A percentile compares a stretch with the other conserved stretches of the same genome.
phyloP scores from a whole-genome alignment of 2,113 vertebrate species.

The Nymphicus hollandicus region DNA sequence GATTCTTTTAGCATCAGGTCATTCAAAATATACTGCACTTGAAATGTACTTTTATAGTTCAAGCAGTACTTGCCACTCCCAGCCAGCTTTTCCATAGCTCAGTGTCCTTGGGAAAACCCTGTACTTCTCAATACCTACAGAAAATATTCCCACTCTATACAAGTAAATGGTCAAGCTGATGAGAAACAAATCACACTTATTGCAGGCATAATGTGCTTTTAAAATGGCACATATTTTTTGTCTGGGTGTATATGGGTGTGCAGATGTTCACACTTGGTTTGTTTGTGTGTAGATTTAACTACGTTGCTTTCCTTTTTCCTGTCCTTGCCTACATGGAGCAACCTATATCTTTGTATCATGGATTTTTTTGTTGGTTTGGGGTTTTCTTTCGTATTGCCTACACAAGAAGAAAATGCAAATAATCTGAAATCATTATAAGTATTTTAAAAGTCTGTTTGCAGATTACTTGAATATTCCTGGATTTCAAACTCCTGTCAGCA shows the following conservation, averaged over 20 bases:
- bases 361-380: not conserved
- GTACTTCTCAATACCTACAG: not conserved
- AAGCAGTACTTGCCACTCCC: not conserved
- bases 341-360: rapidly evolving
- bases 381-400: not conserved
- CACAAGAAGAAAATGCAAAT: not conserved
- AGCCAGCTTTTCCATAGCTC: not conserved
- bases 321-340: not conserved
- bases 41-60: not conserved
- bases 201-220: not conserved
- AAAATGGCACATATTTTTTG: not conserved
- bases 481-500: not conserved
- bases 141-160: not conserved
- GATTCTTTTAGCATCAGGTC: not conserved
- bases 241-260: rapidly evolving
- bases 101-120: not conserved
- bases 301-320: not conserved
- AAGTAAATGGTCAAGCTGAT: not conserved
- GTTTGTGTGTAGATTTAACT: not conserved
- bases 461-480: too few species aligned
- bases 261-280: not conserved
- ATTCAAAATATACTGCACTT: not conserved
- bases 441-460: not conserved
- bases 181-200: not conserved
- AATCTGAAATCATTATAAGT: not conserved